Conservation (phyloP, 1,140 invertebrate genomes). For the Plutomurus gul region DNA sequence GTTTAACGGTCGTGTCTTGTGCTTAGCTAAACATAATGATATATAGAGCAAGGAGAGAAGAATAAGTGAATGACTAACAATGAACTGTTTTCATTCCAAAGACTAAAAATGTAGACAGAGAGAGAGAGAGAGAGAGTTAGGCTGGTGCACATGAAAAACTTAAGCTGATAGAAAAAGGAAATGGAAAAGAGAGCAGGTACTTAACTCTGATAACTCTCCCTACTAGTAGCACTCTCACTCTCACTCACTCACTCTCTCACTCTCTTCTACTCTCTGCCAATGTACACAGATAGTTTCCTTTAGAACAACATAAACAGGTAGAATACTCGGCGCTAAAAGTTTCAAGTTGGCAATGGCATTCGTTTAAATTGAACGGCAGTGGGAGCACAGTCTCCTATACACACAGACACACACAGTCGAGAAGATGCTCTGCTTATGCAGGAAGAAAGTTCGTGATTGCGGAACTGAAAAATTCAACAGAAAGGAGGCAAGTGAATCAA, state of each 20-base stretch:
- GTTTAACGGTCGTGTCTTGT: not conserved
- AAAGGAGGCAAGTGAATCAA: slow-evolving; percentile 1
- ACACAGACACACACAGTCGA: not conserved
- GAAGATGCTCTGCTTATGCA: not conserved
- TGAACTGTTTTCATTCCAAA: not conserved
- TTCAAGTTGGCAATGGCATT: not conserved
- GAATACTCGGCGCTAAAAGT: not conserved
- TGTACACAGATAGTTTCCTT: not conserved
- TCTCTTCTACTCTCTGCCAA: not conserved
- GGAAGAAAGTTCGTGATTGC: not conserved
- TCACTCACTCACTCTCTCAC: not conserved
- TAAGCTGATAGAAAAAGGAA: not conserved
- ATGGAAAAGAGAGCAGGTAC: slow-evolving; percentile 20
- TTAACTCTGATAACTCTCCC: slow-evolving; percentile 3
- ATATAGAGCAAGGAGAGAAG: not conserved
- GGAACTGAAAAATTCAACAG: slow-evolving; percentile 16
- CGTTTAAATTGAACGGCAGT: slow-evolving; percentile 17
- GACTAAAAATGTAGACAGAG: slow-evolving; percentile 14
- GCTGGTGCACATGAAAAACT: not conserved
- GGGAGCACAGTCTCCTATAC: not conserved
- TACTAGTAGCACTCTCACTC: not conserved
- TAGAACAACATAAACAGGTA: not conserved
- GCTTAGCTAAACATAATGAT: slow-evolving; percentile 27
- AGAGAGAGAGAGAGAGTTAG: not conserved
- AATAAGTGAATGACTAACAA: slow-evolving; percentile 28